phyloP scores from a whole-genome alignment of 2,888 invertebrate genomes.

The Sinodicranocentrus sp. region DNA sequence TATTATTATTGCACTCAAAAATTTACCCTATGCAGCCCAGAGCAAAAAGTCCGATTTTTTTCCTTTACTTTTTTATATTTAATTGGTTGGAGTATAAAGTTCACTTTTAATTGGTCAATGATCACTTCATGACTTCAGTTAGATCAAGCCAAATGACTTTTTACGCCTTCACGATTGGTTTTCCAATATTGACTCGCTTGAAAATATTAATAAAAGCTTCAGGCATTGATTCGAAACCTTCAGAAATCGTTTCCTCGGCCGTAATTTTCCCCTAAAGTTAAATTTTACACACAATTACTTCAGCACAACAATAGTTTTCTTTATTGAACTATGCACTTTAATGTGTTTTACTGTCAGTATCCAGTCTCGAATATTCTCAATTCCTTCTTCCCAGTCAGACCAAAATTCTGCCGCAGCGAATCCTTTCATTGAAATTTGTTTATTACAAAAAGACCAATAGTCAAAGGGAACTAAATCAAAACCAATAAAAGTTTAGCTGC shows the following conservation, averaged over 20 bases:
- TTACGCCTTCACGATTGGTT: slow-evolving; percentile 84
- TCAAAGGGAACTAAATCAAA: slow-evolving; percentile 64
- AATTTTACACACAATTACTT: neutral
- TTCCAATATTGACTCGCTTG: slow-evolving; percentile 84
- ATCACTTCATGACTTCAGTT: too few species aligned
- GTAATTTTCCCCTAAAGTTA: slow-evolving; percentile 83
- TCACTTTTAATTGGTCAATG: too few species aligned
- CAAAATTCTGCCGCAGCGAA: slow-evolving; percentile 35
- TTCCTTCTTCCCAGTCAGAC: slow-evolving; percentile 38
- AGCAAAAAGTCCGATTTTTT: too few species aligned
- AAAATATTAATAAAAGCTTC: slow-evolving; percentile 84
- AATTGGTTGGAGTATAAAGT: too few species aligned
- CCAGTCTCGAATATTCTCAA: slow-evolving; percentile 45
- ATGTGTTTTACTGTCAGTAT: slow-evolving; percentile 19
- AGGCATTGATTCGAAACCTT: slow-evolving; percentile 87
- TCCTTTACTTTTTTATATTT: too few species aligned
- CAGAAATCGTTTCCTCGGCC: slow-evolving; percentile 84
- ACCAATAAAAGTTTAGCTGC: slow-evolving; percentile 1
- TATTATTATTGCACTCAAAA: too few species aligned
- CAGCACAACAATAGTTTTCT: neutral
- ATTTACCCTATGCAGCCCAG: too few species aligned
- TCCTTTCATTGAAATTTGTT: slow-evolving; percentile 48
- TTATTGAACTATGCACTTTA: neutral
- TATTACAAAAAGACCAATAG: slow-evolving; percentile 51
- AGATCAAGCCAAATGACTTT: too few species aligned